These are phyloP conservation scores for Tinea pellionella DNA, from an alignment of 2,888 invertebrate species.

Conservation along the genomic window DNA sequence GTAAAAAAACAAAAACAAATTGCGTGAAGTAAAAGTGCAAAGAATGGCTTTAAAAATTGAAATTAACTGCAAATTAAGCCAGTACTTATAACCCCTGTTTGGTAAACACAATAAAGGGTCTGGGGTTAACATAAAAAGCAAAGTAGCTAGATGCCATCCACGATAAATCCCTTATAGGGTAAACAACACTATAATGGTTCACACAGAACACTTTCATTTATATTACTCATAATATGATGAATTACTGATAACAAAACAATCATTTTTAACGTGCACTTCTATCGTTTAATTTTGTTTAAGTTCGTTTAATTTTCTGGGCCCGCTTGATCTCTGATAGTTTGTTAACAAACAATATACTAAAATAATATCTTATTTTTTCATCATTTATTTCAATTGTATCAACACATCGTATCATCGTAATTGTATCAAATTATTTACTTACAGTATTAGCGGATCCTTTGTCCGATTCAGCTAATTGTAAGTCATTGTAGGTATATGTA, in stretches of 20 bases:
- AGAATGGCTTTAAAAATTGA: conserved; percentile 10
- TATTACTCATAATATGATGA: not conserved
- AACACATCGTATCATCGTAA: no score
- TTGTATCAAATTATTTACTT: no score
- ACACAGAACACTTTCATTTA: not conserved
- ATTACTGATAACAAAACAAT: not conserved
- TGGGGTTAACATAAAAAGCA: conserved; percentile 8
- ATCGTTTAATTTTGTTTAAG: not conserved
- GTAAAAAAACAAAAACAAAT: not conserved
- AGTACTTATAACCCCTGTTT: conserved; percentile 7
- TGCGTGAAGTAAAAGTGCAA: not conserved
- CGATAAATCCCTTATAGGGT: conserved; percentile 10
- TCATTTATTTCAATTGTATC: no score
- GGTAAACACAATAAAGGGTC: conserved; percentile 12
- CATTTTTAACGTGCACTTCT: not conserved
- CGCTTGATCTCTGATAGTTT: no score
- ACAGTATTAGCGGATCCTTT: no score
- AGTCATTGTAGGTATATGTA: no score
- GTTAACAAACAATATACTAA: no score
- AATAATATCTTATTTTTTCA: no score
- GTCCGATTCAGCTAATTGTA: no score
- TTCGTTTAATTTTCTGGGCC: no score
- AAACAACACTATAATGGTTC: not conserved
- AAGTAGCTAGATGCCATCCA: conserved; percentile 9
- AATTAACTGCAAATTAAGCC: conserved; percentile 12